Base-by-base conservation (phyloP, 2,888 invertebrate species). In the Melieria omissa region DNA sequence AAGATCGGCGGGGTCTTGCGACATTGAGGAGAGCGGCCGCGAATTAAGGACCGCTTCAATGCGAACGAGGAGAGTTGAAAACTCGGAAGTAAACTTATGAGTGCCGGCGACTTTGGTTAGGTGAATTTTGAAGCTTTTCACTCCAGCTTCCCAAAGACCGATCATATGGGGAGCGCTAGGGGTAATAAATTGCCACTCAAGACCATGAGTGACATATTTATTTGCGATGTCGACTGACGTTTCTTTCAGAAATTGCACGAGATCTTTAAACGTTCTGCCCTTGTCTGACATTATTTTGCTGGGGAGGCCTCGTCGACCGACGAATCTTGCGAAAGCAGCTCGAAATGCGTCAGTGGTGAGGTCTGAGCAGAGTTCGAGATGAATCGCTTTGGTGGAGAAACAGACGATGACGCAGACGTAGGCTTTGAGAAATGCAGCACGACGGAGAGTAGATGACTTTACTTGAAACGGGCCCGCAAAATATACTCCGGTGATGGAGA, bases 401-500 rank as follows among this genome's bases (percentile, higher is more conserved):
- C 71, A 71, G 0, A 75, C 65, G 63, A 75, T 75, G 0, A 73
- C 44, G n/a, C 64, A 60, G 1, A 69, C 65, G 47, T 73, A 73
- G 0, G 67, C 68, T 42, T 76, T 75, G 10, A 16, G 49, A 9
- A 57, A 58, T 10, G 63, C 69, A 12, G 72, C 70, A 14, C 65
- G 65, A 49, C 70, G 57, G 2, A 68, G 14, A 6, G 29, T 10
- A 0, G 63, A 71, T 0, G 71, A 58, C 61, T 75, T 75, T 0
- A 75, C 63, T 6, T 58, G 52, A 42, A 76, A 75, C 1, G 73
- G 74, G 5, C 75, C 74, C 8, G 72, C 73, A 47, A 75, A 76
- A 9, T 74, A 74, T 1, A 74, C 44, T 44, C 71, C 66, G 5
- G 69, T 72, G 29, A 61, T 57, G 0, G 75, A 63, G 29, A 73